Evolutionary conservation across 2,113 vertebrate species (phyloP).

Genomic region (Hemiscyllium ocellatum): DNA sequence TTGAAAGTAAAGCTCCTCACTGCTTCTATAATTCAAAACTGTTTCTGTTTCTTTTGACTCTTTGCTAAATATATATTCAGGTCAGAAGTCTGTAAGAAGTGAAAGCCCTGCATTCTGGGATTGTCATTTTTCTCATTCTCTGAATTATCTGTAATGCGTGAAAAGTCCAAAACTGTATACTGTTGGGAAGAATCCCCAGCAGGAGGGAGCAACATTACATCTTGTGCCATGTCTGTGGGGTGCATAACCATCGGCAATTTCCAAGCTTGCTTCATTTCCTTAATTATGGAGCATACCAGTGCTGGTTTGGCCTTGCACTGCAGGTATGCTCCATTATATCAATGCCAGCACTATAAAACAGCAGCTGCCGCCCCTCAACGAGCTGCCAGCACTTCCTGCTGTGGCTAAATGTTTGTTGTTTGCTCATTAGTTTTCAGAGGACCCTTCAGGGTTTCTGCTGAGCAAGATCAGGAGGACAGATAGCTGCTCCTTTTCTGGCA

Average conservation of each 20-base stretch:
- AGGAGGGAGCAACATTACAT: neutral
- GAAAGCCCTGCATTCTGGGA: conserved; percentile 44
- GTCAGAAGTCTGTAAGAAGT: conserved; percentile 45
- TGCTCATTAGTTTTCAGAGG: neutral
- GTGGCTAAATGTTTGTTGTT: neutral
- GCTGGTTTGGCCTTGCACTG: neutral
- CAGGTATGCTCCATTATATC: neutral
- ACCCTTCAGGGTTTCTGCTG: neutral
- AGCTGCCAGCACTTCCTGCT: neutral
- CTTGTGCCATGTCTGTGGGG: neutral
- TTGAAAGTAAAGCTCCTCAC: neutral
- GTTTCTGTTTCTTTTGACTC: neutral
- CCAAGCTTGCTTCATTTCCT: neutral
- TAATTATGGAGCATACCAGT: neutral
- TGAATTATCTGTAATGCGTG: conserved; percentile 46
- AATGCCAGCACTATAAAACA: neutral
- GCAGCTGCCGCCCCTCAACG: neutral
- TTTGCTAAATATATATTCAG: neutral
- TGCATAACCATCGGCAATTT: neutral
- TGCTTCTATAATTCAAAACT: neutral
- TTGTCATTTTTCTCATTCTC: conserved; percentile 52
- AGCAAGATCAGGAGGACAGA: neutral
- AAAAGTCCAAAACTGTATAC: neutral
- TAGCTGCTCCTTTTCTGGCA: neutral
- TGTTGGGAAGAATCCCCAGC: neutral